These are phyloP conservation scores for Dicerorhinus sumatrensis DNA, from an alignment of 2,113 vertebrate species.

Conservation along the genomic window DNA sequence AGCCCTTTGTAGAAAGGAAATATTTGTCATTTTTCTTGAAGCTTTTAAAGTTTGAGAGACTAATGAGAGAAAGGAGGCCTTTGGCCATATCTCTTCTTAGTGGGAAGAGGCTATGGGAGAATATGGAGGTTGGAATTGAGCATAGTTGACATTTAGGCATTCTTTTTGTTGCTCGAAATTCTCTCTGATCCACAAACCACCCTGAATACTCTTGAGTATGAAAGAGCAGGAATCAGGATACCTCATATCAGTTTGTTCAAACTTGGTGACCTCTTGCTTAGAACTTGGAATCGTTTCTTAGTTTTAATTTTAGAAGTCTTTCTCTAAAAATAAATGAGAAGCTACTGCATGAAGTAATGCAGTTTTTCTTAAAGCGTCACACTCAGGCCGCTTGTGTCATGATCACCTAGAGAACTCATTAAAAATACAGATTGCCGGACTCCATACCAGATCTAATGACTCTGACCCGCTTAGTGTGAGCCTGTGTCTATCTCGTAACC, in stretches of 20 bases:
- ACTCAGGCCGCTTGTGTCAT: neutral
- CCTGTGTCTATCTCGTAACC: neutral
- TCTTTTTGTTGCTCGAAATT: neutral
- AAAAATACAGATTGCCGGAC: neutral
- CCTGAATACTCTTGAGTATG: neutral
- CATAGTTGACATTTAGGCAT: neutral
- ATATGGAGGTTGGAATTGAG: neutral
- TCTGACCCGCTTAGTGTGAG: fast-evolving
- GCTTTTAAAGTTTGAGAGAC: neutral
- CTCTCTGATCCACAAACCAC: neutral
- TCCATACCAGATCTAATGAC: fast-evolving
- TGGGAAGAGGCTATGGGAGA: neutral
- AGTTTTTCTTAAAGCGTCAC: neutral
- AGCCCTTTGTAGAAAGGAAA: neutral
- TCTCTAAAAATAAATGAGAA: neutral
- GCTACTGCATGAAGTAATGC: too few relatives aligned
- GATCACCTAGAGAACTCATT: neutral
- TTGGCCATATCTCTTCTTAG: neutral
- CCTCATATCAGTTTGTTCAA: neutral
- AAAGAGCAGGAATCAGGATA: neutral
- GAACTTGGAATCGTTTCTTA: neutral
- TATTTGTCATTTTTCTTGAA: neutral
- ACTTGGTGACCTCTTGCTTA: neutral
- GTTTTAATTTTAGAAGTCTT: neutral
- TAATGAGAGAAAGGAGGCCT: neutral